Evolutionary conservation across 1,140 invertebrate genomes (phyloP), one percentile per base, ranked within the genome.

Genomic region (Drosophila sucinea): DNA sequence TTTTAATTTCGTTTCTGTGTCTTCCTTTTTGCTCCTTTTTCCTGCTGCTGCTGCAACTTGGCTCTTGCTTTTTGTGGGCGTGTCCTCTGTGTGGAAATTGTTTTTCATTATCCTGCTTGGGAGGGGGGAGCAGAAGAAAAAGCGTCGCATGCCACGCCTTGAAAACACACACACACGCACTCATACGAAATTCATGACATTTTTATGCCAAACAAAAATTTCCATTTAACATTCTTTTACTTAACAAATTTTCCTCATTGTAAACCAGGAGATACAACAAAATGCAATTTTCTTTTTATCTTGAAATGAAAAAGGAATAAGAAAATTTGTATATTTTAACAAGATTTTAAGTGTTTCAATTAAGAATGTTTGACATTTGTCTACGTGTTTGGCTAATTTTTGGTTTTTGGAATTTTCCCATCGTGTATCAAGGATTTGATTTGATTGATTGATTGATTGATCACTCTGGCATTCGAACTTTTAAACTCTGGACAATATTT

Each of bases 71-170:
- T 32, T 29, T 17, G 23, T 63, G 40, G 58, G 62, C 62, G 69
- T 66, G 68, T 57, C 60, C 61, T 51, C 10, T 51, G 23, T 51
- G 23, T 57, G 32, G 65, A 68, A 65, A 72, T 61, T 67, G 41
- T 67, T 79, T 79, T 83, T 87, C 83, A 87, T 86, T 87, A 79
- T 86, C 79, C 65, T 83, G 81, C 11, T 3, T 17, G n/a, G 30
- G 30, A 30, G 4, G n/a, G 40, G 10, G 44, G 17, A 23, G 23
- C 7, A 23, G 17, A 23, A 79, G 68, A 65, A 72, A 70, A 41
- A 69, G 41, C 40, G 61, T 30, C 29, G 10, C 29, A 51, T 7
- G 69, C 62, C 67, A 38, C 67, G 58, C 75, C 68, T 55, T 38
- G 7, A 25, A 60, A 23, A 57, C 47, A 56, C 54, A 56, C 62